Evolutionary conservation across 2,888 invertebrate genomes (phyloP).

Genomic region (Sinhomidia bicolor): DNA sequence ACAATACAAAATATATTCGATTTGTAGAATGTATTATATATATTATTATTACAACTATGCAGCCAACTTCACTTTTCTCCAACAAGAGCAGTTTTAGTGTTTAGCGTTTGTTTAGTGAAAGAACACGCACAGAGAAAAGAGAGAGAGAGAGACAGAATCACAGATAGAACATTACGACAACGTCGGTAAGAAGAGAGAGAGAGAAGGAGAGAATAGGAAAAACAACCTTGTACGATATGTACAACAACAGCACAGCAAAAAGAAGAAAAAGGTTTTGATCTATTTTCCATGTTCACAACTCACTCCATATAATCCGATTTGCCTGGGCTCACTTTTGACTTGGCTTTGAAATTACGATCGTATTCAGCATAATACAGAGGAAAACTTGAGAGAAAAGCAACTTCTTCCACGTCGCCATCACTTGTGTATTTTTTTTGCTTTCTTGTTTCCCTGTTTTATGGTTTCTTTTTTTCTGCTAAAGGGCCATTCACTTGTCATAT

Average conservation of each 20-base stretch:
- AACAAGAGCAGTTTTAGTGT: neutral
- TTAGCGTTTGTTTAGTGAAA: neutral
- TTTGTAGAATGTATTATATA: neutral
- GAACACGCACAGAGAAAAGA: neutral
- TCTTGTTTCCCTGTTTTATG: conserved; percentile 26
- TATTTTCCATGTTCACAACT: conserved; percentile 74
- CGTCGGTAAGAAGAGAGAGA: no score
- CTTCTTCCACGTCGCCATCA: conserved; percentile 30
- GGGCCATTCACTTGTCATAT: neutral
- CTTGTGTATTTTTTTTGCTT: conserved; percentile 36
- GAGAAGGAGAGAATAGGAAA: neutral
- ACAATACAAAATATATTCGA: neutral
- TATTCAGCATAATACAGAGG: conserved; percentile 53
- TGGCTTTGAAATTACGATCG: conserved; percentile 63
- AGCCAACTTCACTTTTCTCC: neutral
- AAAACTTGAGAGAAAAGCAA: conserved; percentile 54
- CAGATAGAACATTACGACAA: conserved; percentile 27
- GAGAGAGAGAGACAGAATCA: no score
- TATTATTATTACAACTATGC: neutral
- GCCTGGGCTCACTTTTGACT: conserved; percentile 69
- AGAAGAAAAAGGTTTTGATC: conserved; percentile 64
- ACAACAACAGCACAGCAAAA: conserved; percentile 1
- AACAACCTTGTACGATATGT: conserved; percentile 17
- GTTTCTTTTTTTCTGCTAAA: neutral
- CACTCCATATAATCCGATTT: conserved; percentile 74